A percentile compares a stretch with the other conserved stretches of the same genome.
Conservation (phyloP, 2,113 vertebrate genomes). For the Saimiri boliviensis region DNA sequence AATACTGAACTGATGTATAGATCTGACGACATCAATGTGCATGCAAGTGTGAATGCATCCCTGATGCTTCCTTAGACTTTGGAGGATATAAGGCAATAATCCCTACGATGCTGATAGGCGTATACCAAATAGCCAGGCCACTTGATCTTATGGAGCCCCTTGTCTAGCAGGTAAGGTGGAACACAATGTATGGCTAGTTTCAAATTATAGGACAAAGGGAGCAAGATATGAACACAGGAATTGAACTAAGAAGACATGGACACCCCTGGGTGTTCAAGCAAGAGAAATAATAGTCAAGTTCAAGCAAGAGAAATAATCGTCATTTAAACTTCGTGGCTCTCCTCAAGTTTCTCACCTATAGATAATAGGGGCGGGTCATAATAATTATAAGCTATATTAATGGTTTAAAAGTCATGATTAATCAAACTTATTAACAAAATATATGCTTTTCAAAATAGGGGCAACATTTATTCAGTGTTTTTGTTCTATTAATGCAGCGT, state of each 20-base stretch:
- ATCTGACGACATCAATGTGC: background rate
- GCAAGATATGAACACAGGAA: background rate
- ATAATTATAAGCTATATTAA: background rate
- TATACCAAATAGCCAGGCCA: background rate
- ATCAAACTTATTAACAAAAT: background rate
- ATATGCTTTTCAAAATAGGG: background rate
- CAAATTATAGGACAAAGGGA: background rate
- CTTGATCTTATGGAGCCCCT: background rate
- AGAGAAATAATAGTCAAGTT: background rate
- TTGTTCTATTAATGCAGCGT: background rate
- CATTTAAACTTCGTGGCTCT: background rate
- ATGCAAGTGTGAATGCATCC: background rate
- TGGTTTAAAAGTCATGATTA: background rate
- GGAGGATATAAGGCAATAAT: background rate
- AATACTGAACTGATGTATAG: background rate
- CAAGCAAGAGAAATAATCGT: background rate
- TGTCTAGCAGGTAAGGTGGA: background rate
- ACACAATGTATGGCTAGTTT: background rate
- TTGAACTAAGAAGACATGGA: background rate
- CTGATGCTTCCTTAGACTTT: background rate
- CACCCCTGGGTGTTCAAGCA: background rate
- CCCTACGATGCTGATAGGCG: background rate
- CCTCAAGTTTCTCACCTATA: background rate
- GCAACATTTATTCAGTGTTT: background rate
- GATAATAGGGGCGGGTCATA: background rate